Percentiles rank a stretch among this genome's conserved stretches.
Conservation (phyloP, 2,113 vertebrate genomes). For the Lepisosteus oculatus region DNA sequence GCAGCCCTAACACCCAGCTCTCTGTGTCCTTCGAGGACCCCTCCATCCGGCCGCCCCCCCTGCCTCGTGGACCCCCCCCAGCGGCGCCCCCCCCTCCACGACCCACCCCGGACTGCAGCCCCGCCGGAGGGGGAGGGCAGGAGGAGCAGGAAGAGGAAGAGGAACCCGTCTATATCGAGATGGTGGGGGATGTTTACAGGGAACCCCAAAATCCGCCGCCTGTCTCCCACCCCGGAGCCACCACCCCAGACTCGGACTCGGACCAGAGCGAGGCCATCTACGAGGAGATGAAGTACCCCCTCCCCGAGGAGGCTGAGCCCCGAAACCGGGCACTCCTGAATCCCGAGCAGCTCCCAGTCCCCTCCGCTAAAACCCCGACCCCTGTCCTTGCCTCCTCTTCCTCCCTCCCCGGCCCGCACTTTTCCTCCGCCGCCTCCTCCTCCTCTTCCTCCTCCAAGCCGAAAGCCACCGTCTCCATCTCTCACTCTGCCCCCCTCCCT, state of each 20-base stretch:
- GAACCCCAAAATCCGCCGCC: conserved; percentile 52
- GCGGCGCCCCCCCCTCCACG: conserved; percentile 50
- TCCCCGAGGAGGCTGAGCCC: conserved; percentile 62
- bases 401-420: conserved; percentile 53
- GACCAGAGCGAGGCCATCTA: conserved; percentile 90
- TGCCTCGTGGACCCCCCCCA: conserved; percentile 47
- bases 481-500: conserved; percentile 69
- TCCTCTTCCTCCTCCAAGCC: conserved; percentile 65
- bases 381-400: conserved; percentile 50
- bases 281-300: conserved; percentile 88
- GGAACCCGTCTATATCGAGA: conserved; percentile 89
- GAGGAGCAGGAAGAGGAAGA: conserved; percentile 63
- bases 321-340: conserved; percentile 54
- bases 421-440: conserved; percentile 57
- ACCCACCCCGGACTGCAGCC: conserved; percentile 50
- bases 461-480: conserved; percentile 64
- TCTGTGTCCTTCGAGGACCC: conserved; percentile 65
- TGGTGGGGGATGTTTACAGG: conserved; percentile 83
- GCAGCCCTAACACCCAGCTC: conserved; percentile 86
- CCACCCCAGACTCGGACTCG: conserved; percentile 79
- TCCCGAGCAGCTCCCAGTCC: conserved; percentile 54
- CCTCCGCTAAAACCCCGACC: conserved; percentile 54
- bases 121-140: conserved; percentile 37
- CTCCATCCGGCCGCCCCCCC: conserved; percentile 45
- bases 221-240: conserved; percentile 63